phyloP scores from a whole-genome alignment of 2,113 vertebrate genomes.

The Microtus richardsoni region DNA sequence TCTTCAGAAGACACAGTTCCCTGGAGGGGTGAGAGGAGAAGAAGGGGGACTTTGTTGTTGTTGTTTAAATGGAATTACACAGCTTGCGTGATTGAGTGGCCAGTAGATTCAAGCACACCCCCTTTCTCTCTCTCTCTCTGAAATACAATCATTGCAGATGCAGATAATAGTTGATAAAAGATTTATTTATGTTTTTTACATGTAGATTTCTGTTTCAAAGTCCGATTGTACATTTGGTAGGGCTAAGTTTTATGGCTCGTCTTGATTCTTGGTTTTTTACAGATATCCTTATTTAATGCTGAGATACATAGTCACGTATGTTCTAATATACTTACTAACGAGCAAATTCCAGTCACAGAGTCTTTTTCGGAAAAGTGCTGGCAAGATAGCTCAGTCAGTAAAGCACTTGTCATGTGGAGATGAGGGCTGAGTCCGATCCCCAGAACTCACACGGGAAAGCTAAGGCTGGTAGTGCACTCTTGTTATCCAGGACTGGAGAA shows the following conservation, averaged over 20 bases:
- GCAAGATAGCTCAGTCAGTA: neutral
- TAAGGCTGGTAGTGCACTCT: neutral
- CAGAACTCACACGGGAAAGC: neutral
- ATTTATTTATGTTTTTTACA: neutral
- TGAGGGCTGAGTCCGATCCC: neutral
- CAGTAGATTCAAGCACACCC: constrained; percentile 57
- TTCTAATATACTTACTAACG: neutral
- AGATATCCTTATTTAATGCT: neutral
- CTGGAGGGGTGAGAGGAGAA: constrained; percentile 40
- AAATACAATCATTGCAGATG: neutral
- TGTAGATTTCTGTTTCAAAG: constrained; percentile 14
- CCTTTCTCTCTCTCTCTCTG: neutral
- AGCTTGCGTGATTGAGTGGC: constrained; percentile 19
- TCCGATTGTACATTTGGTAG: neutral
- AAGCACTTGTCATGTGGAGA: neutral
- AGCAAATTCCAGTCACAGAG: neutral
- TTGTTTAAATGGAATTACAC: neutral
- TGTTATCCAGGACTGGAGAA: neutral
- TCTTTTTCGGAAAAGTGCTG: neutral
- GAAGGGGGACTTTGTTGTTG: constrained; percentile 55
- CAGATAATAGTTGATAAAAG: neutral
- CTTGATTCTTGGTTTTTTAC: neutral
- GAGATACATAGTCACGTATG: neutral
- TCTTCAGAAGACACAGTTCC: constrained; percentile 33
- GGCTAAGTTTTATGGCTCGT: neutral